Evolutionary conservation across 2,113 vertebrate species (phyloP).

Genomic region (Zosterops japonicus): DNA sequence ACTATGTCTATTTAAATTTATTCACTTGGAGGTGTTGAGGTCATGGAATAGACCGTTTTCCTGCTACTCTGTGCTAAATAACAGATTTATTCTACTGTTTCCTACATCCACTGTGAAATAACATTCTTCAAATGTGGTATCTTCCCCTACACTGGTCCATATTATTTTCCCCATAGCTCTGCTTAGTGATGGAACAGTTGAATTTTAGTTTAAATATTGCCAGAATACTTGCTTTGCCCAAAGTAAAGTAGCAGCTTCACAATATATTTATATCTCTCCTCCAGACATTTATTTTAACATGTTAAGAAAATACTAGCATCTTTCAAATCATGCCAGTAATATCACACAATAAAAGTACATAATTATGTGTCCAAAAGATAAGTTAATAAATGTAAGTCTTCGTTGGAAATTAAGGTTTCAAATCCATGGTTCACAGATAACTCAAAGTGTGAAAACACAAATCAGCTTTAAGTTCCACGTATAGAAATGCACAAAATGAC

Average conservation of each 20-base stretch:
- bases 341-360: neutral
- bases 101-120: neutral
- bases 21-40: neutral
- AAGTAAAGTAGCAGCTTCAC: neutral
- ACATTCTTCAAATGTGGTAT: neutral
- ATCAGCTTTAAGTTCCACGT: neutral
- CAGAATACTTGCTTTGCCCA: neutral
- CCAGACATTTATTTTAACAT: neutral
- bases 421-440: neutral
- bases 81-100: neutral
- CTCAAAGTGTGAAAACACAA: neutral
- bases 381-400: neutral
- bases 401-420: neutral
- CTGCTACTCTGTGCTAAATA: neutral
- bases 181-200: neutral
- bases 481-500: neutral
- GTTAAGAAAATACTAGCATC: neutral
- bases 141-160: rapidly evolving
- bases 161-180: neutral
- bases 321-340: neutral
- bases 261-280: neutral
- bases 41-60: neutral
- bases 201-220: neutral
- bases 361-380: neutral
- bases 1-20: neutral